These are phyloP conservation scores for Eutolmus rufibarbis DNA, from an alignment of 2,888 invertebrate species.

Conservation along the genomic window DNA sequence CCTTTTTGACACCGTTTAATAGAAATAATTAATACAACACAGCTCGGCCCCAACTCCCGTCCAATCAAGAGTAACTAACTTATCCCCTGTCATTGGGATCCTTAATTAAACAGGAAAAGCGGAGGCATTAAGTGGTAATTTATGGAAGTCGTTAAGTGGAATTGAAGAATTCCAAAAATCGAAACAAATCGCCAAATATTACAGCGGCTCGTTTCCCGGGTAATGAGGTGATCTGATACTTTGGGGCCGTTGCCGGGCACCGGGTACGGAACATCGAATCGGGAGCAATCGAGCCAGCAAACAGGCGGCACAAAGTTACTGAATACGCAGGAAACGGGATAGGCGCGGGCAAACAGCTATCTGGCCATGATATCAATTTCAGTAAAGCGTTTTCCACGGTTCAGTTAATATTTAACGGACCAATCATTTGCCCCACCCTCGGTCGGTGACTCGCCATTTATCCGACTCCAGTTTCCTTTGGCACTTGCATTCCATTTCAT, in stretches of 20 bases:
- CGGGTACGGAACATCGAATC: background rate
- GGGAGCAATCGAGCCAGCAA: background rate
- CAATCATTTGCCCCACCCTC: background rate
- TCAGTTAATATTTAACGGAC: background rate
- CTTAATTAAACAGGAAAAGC: background rate
- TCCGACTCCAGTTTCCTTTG: background rate
- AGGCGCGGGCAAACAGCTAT: background rate
- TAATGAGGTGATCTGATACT: background rate
- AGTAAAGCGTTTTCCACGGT: background rate
- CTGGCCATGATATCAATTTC: background rate
- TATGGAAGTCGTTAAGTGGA: background rate
- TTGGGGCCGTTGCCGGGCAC: background rate
- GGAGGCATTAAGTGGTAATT: background rate
- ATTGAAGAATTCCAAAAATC: background rate
- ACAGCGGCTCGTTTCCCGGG: background rate
- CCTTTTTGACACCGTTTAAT: background rate
- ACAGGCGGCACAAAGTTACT: background rate
- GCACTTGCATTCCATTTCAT: background rate
- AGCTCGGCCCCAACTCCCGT: background rate
- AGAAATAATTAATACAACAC: background rate
- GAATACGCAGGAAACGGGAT: background rate
- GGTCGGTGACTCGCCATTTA: background rate
- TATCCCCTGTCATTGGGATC: background rate
- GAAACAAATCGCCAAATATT: background rate
- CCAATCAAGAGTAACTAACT: background rate